phyloP scores from a whole-genome alignment of 2,888 invertebrate species.

The Synanthedon formicaeformis region DNA sequence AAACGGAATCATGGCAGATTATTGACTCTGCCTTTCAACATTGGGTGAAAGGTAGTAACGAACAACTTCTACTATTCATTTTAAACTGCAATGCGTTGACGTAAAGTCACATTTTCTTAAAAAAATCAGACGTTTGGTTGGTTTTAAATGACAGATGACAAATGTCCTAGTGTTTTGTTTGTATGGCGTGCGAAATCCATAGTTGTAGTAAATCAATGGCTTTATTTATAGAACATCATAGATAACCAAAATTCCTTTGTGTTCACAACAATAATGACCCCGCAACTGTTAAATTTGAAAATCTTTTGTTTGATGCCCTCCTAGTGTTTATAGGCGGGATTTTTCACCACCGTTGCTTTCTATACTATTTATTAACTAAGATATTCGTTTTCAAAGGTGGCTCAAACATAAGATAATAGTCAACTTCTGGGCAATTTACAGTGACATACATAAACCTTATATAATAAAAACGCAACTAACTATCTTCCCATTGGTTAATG shows the following conservation, averaged over 20 bases:
- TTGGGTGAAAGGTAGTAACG: no score
- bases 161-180: no score
- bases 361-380: background rate
- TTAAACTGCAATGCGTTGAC: no score
- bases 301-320: constrained; percentile 67
- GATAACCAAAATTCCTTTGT: background rate
- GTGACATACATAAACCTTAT: constrained; percentile 11
- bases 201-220: no score
- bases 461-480: background rate
- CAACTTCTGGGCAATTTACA: constrained; percentile 65
- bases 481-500: no score
- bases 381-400: constrained; percentile 25
- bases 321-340: background rate
- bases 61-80: no score
- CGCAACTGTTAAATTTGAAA: constrained; percentile 44
- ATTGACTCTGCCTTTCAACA: no score
- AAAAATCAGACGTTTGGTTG: no score
- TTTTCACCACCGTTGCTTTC: background rate
- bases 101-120: no score
- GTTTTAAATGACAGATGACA: no score
- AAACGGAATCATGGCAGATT: no score
- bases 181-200: no score
- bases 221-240: background rate
- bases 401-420: constrained; percentile 62
- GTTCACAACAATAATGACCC: constrained; percentile 24